Conservation (phyloP, 2,888 invertebrate genomes). For the Abrostola triplasia region DNA sequence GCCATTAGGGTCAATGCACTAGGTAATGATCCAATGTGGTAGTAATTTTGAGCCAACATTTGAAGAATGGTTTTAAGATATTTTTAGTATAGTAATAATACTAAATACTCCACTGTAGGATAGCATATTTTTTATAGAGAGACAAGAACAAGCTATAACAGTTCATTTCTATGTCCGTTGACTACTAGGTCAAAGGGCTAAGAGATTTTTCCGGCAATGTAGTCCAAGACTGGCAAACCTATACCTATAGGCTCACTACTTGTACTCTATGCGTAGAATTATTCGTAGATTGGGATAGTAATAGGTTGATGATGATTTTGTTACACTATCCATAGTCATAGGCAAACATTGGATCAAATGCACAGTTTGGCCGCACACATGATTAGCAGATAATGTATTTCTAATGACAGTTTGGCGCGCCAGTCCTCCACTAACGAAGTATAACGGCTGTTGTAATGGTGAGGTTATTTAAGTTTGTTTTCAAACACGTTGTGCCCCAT, state of each 20-base stretch:
- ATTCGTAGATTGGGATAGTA: too few species aligned
- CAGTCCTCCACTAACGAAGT: constrained; percentile 8
- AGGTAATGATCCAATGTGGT: constrained; percentile 38
- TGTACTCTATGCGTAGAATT: too few species aligned
- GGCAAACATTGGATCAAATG: constrained; percentile 27
- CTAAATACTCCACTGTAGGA: too few species aligned
- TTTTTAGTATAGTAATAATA: too few species aligned
- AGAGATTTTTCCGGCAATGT: too few species aligned
- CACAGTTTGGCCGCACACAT: constrained; percentile 6
- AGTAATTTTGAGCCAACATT: constrained; percentile 28
- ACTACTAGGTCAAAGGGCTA: too few species aligned
- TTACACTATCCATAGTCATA: background rate
- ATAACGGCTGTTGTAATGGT: constrained; percentile 9
- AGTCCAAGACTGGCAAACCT: too few species aligned
- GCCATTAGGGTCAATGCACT: constrained; percentile 59
- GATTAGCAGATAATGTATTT: constrained; percentile 40
- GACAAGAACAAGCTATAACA: too few species aligned
- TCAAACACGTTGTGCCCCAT: background rate
- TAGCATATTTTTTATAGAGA: too few species aligned
- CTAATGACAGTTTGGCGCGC: constrained; percentile 25
- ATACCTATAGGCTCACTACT: too few species aligned
- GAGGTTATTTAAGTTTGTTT: background rate
- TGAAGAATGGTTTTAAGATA: constrained; percentile 6
- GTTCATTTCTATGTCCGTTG: too few species aligned
- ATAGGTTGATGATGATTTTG: too few species aligned